phyloP scores from a whole-genome alignment of 2,113 vertebrate species.

The Nesoenas mayeri region DNA sequence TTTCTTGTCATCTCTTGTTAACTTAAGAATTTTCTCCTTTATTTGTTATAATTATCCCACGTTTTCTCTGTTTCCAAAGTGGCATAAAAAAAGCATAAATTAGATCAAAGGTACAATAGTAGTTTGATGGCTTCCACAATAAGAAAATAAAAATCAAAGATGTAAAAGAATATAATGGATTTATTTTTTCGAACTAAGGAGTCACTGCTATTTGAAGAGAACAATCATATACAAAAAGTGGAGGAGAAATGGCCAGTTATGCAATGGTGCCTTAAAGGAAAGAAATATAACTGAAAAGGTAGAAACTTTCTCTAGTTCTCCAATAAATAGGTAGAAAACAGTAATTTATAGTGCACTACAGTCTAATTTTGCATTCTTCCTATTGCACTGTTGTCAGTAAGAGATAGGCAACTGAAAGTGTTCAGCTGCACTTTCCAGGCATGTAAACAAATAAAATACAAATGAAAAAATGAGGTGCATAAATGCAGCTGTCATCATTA shows the following conservation, averaged over 20 bases:
- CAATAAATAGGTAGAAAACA: not conserved
- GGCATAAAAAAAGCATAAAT: not conserved
- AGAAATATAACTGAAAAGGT: not conserved
- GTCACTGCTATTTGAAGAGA: not conserved
- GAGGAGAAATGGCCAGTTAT: not conserved
- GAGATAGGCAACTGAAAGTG: not conserved
- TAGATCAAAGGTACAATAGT: not conserved
- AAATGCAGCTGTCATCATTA: not conserved
- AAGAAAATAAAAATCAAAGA: not conserved
- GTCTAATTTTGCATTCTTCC: not conserved
- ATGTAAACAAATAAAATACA: not conserved
- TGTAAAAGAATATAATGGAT: not conserved
- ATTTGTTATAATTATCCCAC: not conserved
- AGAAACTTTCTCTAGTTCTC: not conserved
- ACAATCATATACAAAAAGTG: not conserved
- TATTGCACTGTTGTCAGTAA: not conserved
- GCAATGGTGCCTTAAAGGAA: not conserved
- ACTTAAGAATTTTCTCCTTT: not conserved
- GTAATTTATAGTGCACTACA: not conserved
- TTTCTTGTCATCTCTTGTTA: not conserved
- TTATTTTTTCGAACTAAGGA: not conserved
- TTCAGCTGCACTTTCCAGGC: not conserved
- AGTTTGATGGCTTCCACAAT: not conserved
- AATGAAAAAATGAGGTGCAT: not conserved
- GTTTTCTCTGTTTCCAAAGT: not conserved